A percentile compares a stretch with the other conserved stretches of the same genome.
Evolutionary conservation across 2,888 invertebrate species (phyloP).

Genomic region (Tyria jacobaeae): DNA sequence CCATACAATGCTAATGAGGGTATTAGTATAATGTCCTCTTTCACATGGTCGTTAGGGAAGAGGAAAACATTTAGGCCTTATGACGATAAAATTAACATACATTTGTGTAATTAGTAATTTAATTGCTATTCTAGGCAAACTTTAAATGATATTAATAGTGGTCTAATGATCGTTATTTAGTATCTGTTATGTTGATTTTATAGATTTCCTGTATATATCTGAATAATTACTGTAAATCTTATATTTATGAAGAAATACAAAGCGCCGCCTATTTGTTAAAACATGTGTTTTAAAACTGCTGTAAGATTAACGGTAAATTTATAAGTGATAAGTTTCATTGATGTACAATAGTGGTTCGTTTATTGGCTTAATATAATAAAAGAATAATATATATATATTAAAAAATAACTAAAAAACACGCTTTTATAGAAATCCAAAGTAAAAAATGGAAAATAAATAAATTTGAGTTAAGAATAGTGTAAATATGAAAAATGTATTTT

Average conservation of each 20-base stretch:
- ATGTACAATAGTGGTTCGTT: neutral
- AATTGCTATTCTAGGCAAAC: constrained; percentile 1
- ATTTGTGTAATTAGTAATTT: neutral
- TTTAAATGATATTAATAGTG: neutral
- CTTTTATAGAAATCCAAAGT: no score
- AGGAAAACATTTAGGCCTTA: neutral
- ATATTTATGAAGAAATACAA: neutral
- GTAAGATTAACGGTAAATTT: neutral
- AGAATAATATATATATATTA: no score
- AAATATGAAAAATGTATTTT: no score
- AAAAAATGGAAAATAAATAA: no score
- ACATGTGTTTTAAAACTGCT: constrained; percentile 1
- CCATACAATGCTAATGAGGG: no score
- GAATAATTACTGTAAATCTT: neutral
- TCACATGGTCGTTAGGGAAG: neutral
- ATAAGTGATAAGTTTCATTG: neutral
- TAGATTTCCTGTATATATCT: neutral
- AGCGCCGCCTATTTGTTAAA: neutral
- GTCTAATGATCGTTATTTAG: neutral
- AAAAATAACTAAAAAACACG: no score
- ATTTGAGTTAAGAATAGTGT: no score
- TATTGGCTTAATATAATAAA: neutral
- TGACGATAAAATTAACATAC: neutral
- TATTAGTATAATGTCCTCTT: neutral
- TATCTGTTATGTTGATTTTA: neutral